A percentile compares a stretch with the other conserved stretches of the same genome.
Evolutionary conservation across 2,113 vertebrate genomes (phyloP).

Genomic region (Calidris pygmaea): DNA sequence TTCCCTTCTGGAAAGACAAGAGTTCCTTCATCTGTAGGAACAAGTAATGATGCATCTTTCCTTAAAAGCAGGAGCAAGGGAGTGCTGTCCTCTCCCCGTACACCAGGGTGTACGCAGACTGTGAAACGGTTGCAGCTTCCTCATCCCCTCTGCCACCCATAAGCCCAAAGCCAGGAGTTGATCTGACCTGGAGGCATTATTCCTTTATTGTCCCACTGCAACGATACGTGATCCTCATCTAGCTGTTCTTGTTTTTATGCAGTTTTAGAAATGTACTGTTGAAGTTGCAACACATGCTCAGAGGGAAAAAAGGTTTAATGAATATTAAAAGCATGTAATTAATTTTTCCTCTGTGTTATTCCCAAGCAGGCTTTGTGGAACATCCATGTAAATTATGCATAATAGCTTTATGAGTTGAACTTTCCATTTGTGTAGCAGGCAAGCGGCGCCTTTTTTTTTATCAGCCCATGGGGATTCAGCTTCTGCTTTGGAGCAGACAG

Average conservation of each 20-base stretch:
- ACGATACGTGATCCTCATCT: neutral
- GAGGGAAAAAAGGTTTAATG: neutral
- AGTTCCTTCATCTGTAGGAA: neutral
- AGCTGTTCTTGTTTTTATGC: neutral
- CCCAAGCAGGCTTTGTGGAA: neutral
- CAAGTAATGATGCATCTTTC: neutral
- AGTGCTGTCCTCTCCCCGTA: neutral
- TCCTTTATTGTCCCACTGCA: neutral
- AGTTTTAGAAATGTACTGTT: neutral
- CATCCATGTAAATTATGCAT: conserved; percentile 11
- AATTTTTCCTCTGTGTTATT: neutral
- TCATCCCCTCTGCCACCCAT: neutral
- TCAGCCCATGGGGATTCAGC: neutral
- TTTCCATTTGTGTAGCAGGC: neutral
- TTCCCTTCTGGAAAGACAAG: neutral
- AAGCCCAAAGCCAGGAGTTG: neutral
- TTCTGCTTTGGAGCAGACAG: neutral
- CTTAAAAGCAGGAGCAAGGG: neutral
- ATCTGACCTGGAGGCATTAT: neutral
- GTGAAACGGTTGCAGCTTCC: neutral
- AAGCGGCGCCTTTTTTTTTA: neutral
- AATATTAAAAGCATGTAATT: conserved; percentile 29
- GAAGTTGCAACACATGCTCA: neutral
- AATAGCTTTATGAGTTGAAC: neutral
- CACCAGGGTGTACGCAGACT: neutral